A percentile compares a stretch with the other conserved stretches of the same genome.
Evolutionary conservation across 2,888 invertebrate species (phyloP).

Genomic region (Pachydiplax longipennis): DNA sequence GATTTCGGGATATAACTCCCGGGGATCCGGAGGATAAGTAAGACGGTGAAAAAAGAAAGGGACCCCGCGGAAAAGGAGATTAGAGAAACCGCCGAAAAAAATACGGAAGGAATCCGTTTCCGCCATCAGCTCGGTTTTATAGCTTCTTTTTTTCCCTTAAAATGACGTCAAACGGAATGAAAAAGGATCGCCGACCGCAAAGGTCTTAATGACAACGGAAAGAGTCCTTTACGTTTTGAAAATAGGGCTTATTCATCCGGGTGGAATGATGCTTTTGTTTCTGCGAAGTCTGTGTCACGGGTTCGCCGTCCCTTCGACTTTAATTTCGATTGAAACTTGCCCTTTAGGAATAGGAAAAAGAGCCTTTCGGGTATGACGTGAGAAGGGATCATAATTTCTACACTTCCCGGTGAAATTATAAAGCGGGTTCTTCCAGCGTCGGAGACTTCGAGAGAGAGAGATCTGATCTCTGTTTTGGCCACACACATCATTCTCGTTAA

Average conservation of each 20-base stretch:
- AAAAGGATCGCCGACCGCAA: background rate
- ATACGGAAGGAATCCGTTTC: background rate
- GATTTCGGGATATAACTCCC: background rate
- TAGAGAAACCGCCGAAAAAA: background rate
- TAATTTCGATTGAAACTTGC: background rate
- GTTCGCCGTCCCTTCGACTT: background rate
- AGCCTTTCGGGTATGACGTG: no score
- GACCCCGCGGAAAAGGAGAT: background rate
- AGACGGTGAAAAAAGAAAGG: background rate
- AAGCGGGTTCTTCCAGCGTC: no score
- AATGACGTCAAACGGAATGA: background rate
- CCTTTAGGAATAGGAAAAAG: background rate
- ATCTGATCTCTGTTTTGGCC: no score
- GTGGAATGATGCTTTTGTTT: background rate
- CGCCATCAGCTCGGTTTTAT: background rate
- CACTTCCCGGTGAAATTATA: no score
- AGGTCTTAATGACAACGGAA: background rate
- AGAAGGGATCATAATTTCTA: no score
- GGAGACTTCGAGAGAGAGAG: no score
- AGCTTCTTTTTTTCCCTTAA: background rate
- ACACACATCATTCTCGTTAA: no score
- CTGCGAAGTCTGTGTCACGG: background rate
- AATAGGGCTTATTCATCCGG: background rate
- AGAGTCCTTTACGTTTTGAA: background rate
- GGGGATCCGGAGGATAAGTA: background rate